Evolutionary conservation across 2,888 invertebrate genomes (phyloP), one percentile per base, ranked within the genome.

Genomic region (Cosmia trapezina): DNA sequence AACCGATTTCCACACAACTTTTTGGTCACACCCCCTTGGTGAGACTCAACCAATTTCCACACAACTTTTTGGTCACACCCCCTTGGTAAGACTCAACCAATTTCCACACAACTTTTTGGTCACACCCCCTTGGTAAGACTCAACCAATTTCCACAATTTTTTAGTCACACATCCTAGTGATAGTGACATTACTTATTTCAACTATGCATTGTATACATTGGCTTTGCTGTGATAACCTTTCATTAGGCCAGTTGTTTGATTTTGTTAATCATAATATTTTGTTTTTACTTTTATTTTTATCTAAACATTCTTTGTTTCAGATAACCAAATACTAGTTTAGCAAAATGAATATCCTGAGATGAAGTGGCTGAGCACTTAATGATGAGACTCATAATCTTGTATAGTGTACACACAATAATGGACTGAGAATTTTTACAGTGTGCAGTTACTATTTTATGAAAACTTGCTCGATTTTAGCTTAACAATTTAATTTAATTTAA

Each of bases 241-340:
- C 8, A 49, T 47, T 47, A 17, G 7, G 3, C 54, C 22, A 22
- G 22, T 7, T 22, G 7, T 22, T 64, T 11, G 12, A 8, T n/a
- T 49, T 51, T 8, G 8, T 41, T 14, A 12, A 5, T 1, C 0
- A 8, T 22, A 2, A 5, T 1, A 0, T 4, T 14, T 14, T 14
- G 8, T 19, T n/a, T 22, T 22, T 22, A 0, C 0, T 60, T 63
- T 59, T 51, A n/a, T 53, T 66, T 57, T 43, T 57, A 62, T 60
- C 47, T n/a, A 7, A 17, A 45, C 17, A 62, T 37, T 73, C 33
- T 76, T 78, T 73, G 81, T 91, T 91, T 70, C 91, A 92, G 91
- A 86, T 79, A 59, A 79, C 80, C 83, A 84, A 88, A 89, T 81
- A 79, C 2, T 85, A 84, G 82, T 68, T 6, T 74, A 78, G 72